A percentile compares a stretch with the other conserved stretches of the same genome.
Evolutionary conservation across 2,113 vertebrate genomes (phyloP).

Genomic region (Corythoichthys intestinalis): DNA sequence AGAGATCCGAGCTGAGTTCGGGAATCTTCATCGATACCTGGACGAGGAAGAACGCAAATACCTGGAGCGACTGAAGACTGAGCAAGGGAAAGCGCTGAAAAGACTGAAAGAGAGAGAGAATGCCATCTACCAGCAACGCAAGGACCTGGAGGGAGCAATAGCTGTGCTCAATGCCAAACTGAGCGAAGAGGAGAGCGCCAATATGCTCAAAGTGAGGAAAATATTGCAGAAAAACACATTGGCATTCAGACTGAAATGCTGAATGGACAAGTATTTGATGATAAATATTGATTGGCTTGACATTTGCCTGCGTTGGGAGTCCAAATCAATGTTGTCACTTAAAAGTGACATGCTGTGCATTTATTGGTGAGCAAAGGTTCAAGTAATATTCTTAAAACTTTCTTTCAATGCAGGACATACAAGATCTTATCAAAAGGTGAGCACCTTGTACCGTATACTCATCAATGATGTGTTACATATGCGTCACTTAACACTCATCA

Average conservation of each 20-base stretch:
- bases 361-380: constrained; percentile 20
- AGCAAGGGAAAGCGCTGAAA: constrained; percentile 63
- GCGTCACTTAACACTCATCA: neutral
- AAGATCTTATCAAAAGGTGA: constrained; percentile 73
- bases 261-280: constrained; percentile 21
- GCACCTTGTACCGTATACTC: constrained; percentile 12
- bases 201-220: constrained; percentile 67
- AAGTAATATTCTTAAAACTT: neutral
- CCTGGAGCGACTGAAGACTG: constrained; percentile 60
- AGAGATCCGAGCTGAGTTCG: constrained; percentile 70
- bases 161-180: constrained; percentile 67
- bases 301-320: constrained; percentile 24
- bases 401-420: constrained; percentile 68
- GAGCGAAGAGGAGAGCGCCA: constrained; percentile 67
- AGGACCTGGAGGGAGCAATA: constrained; percentile 66
- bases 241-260: neutral
- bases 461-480: constrained; percentile 6
- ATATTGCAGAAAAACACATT: neutral
- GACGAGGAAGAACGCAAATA: constrained; percentile 65
- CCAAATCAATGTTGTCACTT: constrained; percentile 58
- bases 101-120: constrained; percentile 69
- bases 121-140: constrained; percentile 65
- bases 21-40: constrained; percentile 72
- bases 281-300: constrained; percentile 45
- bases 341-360: constrained; percentile 9